Percentiles rank a stretch among this genome's conserved stretches.
These are phyloP conservation scores for Myotis pilosus DNA, from an alignment of 2,797 vertebrate genomes.

Conservation along the genomic window DNA sequence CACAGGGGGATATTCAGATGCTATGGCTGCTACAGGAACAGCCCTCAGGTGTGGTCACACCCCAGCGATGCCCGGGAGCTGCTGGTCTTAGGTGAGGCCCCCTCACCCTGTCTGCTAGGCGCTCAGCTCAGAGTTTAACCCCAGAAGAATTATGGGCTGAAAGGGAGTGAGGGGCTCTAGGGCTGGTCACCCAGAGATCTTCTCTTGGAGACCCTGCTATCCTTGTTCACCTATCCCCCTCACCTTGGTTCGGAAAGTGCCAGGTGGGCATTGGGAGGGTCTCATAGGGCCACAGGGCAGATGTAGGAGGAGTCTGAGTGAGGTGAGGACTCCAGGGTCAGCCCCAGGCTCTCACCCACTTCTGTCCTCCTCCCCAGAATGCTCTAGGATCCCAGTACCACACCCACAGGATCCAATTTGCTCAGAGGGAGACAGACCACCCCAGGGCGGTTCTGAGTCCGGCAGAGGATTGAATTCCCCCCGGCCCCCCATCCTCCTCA, in stretches of 20 bases:
- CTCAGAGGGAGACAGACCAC: neutral
- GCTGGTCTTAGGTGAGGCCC: too few species aligned
- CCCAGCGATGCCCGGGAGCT: too few species aligned
- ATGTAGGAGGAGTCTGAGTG: fast-evolving
- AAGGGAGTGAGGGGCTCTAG: too few species aligned
- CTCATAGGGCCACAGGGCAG: fast-evolving
- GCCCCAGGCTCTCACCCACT: fast-evolving
- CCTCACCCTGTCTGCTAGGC: too few species aligned
- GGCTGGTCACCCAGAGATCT: neutral
- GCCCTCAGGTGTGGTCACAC: too few species aligned
- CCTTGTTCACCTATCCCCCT: fast-evolving
- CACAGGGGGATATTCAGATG: too few species aligned
- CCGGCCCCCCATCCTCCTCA: fast-evolving
- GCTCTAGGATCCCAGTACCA: too few species aligned
- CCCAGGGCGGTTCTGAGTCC: neutral
- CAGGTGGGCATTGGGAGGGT: fast-evolving
- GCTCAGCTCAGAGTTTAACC: too few species aligned
- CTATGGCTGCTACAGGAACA: too few species aligned
- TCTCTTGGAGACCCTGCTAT: fast-evolving
- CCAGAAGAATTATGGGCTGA: too few species aligned
- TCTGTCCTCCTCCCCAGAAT: neutral
- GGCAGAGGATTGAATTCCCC: neutral
- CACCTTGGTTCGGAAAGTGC: too few species aligned
- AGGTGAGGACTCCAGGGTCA: fast-evolving
- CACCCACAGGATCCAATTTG: neutral